Base-by-base conservation (phyloP, 2,113 vertebrate genomes). In the Cyprinodon variegatus region DNA sequence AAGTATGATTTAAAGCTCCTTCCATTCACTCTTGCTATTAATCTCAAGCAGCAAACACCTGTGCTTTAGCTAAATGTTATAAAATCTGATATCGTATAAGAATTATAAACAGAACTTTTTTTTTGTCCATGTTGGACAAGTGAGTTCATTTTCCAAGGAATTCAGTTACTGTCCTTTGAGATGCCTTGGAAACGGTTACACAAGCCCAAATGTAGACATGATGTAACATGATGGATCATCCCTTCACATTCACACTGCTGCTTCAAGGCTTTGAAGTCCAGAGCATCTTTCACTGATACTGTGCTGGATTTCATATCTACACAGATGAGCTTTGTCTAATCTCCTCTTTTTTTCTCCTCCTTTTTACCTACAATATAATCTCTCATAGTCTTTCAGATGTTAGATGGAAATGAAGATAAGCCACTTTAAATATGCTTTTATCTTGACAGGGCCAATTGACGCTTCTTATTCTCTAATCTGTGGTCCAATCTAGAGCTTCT, bases 301-400 rank as follows among this genome's bases (percentile, higher is more conserved):
- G 40, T 61, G 53, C 11, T 53, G 77, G 72, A 70, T 77, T 83
- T 80, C 74, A 80, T 61, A 57, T 78, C 74, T 50, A 65, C 50
- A 22, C 57, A 79, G 82, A 86, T 89, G 79, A 86, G 66, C 68
- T 75, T 73, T 37, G 1, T 81, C 66, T 85, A 77, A 91, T 85
- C 82, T 82, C 66, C 74, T 83, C 83, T 68, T 13, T 57, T 36
- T 62, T 20, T 17, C 37, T 66, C 73, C 40, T 6, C 20, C 65
- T 40, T 39, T 3, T 59, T 48, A 46, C 59, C 70, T 11, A 11
- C 40, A 59, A 36, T 38, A 0, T 48, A 48, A 39, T 70, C 20
- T 57, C 45, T 72, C 75, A 82, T 82, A 69, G 65, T 50, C 39
- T 64, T 48, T 81, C 38, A 80, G 3, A 5, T 61, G 60, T 85